phyloP scores from a whole-genome alignment of 2,888 invertebrate species.

The Xestia rhomboidea region DNA sequence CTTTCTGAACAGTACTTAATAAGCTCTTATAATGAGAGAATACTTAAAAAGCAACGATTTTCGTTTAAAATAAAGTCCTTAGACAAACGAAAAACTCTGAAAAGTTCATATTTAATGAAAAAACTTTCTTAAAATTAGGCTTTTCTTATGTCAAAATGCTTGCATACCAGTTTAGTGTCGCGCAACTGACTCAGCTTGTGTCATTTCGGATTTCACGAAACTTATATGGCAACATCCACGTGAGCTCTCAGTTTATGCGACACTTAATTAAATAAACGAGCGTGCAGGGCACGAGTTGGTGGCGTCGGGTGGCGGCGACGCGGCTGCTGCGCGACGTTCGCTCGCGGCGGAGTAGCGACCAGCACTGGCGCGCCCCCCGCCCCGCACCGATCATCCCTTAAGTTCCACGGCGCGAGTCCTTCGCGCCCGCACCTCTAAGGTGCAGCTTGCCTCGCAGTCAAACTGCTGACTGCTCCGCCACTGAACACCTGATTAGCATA shows the following conservation, averaged over 20 bases:
- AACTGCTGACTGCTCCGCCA: conserved; percentile 84
- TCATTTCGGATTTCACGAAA: conserved; percentile 77
- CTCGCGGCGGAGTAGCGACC: conserved; percentile 84
- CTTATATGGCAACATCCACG: conserved; percentile 77
- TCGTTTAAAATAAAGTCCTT: conserved; percentile 57
- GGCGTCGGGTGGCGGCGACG: conserved; percentile 67
- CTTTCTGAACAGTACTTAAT: conserved; percentile 50
- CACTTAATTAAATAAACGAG: conserved; percentile 87
- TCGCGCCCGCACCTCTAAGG: conserved; percentile 79
- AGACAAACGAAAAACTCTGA: conserved; percentile 51
- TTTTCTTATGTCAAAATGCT: conserved; percentile 68
- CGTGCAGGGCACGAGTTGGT: conserved; percentile 69
- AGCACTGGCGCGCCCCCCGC: conserved; percentile 85
- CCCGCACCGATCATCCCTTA: conserved; percentile 80
- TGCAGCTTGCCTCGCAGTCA: conserved; percentile 78
- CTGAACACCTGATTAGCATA: conserved; percentile 85
- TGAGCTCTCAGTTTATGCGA: conserved; percentile 84
- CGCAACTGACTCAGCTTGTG: conserved; percentile 70
- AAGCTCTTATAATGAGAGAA: conserved; percentile 51
- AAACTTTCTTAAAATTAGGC: conserved; percentile 67
- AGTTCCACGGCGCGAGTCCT: conserved; percentile 76
- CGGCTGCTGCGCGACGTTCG: conserved; percentile 77
- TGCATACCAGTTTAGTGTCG: conserved; percentile 80
- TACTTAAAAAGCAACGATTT: conserved; percentile 55
- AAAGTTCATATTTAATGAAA: conserved; percentile 67